These are phyloP conservation scores for Hypsibius dujardini DNA, from an alignment of 1,140 invertebrate genomes.

Conservation along the genomic window DNA sequence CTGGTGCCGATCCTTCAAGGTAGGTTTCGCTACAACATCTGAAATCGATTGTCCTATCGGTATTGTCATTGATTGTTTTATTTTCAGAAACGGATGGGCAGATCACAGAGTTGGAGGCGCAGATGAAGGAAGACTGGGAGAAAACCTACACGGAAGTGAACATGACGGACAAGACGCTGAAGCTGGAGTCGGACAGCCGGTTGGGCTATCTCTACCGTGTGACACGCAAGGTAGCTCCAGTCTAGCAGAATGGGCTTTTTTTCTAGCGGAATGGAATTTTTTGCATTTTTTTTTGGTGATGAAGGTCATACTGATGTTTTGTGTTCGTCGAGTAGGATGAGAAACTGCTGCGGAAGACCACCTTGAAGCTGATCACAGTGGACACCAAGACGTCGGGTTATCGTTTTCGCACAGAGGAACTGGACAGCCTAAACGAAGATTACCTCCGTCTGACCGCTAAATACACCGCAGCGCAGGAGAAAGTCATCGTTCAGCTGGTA, in stretches of 20 bases:
- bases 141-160: constrained; percentile 51
- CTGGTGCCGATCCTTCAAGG: not conserved
- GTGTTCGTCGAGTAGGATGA: constrained; percentile 67
- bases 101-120: constrained; percentile 48
- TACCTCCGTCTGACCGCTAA: constrained; percentile 43
- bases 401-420: constrained; percentile 55
- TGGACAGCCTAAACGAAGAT: constrained; percentile 52
- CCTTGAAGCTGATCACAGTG: constrained; percentile 53
- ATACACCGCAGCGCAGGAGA: constrained; percentile 32
- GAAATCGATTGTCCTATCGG: not conserved
- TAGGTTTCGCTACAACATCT: not conserved
- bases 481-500: constrained; percentile 33
- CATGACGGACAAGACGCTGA: constrained; percentile 49
- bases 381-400: constrained; percentile 72
- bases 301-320: too few relatives aligned
- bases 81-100: constrained; percentile 44
- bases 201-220: constrained; percentile 74
- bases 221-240: constrained; percentile 61
- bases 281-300: too few relatives aligned
- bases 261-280: too few relatives aligned
- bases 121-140: constrained; percentile 48
- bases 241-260: constrained; percentile 19
- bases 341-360: constrained; percentile 55
- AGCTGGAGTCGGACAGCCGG: constrained; percentile 62
- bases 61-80: constrained; percentile 21